Conservation (phyloP, 1,140 invertebrate genomes). For the Hermetia illucens region DNA sequence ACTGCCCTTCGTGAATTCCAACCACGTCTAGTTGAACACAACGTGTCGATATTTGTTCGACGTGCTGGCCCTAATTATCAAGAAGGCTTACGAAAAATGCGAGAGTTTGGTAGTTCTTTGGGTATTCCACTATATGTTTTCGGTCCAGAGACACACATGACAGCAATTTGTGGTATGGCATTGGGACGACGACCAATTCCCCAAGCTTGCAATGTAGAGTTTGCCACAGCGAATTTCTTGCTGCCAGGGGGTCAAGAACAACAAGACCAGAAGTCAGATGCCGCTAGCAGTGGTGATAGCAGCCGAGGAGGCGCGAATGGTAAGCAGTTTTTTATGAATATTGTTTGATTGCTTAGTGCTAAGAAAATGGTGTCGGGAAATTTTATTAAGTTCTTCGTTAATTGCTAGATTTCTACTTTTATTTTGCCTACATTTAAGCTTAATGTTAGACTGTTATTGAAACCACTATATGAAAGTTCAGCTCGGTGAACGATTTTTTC, state of each 20-base stretch:
- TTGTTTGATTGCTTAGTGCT: too few species aligned
- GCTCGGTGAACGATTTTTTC: too few species aligned
- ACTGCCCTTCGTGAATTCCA: slow-evolving; percentile 90
- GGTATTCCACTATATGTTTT: slow-evolving; percentile 92
- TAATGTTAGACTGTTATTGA: too few species aligned
- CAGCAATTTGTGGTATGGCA: slow-evolving; percentile 95
- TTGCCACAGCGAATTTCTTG: slow-evolving; percentile 78
- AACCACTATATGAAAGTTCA: too few species aligned
- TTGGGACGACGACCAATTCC: slow-evolving; percentile 83
- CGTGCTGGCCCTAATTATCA: slow-evolving; percentile 98
- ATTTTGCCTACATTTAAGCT: too few species aligned
- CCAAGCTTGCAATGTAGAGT: slow-evolving; percentile 33
- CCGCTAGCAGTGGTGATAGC: not conserved
- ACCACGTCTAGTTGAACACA: slow-evolving; percentile 75
- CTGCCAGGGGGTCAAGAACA: slow-evolving; percentile 62
- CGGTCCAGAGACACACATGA: slow-evolving; percentile 99
- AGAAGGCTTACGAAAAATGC: slow-evolving; percentile 82
- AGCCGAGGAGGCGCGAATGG: slow-evolving; percentile 5
- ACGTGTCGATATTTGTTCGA: slow-evolving; percentile 90
- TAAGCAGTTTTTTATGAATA: slow-evolving; percentile 2
- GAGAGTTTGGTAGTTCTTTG: slow-evolving; percentile 76
- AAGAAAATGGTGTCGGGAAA: too few species aligned
- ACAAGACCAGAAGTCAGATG: slow-evolving; percentile 4
- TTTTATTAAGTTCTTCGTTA: too few species aligned
- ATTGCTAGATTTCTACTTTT: too few species aligned